Conservation (phyloP, 1,140 invertebrate genomes). For the Listronotus oregonensis region DNA sequence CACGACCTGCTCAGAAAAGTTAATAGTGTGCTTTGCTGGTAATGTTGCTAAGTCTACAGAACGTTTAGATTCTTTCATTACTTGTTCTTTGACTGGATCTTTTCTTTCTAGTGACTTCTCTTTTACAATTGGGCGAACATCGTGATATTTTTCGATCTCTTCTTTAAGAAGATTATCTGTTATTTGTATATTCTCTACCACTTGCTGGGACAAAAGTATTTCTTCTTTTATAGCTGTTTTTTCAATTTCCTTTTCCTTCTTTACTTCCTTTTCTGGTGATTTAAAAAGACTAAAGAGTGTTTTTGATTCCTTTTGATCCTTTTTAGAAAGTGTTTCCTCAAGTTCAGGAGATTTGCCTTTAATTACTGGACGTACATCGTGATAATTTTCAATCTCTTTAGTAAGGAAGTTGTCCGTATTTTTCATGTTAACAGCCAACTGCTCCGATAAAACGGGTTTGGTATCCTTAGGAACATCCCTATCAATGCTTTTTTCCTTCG, state of each 20-base stretch:
- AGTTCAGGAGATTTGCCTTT: slow-evolving; percentile 2
- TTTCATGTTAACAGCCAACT: slow-evolving; percentile 34
- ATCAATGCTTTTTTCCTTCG: not conserved
- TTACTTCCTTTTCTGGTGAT: slow-evolving; percentile 20
- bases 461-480: not conserved
- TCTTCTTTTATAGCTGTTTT: too few species aligned
- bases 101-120: not conserved
- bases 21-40: too few species aligned
- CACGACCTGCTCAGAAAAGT: too few species aligned
- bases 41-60: too few species aligned
- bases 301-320: not conserved
- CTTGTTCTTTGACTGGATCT: not conserved
- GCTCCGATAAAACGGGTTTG: slow-evolving; percentile 30
- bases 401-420: slow-evolving; percentile 29
- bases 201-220: slow-evolving; percentile 18
- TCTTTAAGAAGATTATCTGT: too few species aligned
- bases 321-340: not conserved
- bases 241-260: slow-evolving; percentile 16
- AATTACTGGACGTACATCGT: slow-evolving; percentile 34
- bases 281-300: not conserved
- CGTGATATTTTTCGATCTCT: too few species aligned
- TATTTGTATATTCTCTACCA: too few species aligned
- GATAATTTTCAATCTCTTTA: slow-evolving; percentile 26
- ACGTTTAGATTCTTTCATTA: not conserved
- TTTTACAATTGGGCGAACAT: not conserved